Base-by-base conservation (phyloP, 1,140 invertebrate species). In the Mactra quadrangularis region DNA sequence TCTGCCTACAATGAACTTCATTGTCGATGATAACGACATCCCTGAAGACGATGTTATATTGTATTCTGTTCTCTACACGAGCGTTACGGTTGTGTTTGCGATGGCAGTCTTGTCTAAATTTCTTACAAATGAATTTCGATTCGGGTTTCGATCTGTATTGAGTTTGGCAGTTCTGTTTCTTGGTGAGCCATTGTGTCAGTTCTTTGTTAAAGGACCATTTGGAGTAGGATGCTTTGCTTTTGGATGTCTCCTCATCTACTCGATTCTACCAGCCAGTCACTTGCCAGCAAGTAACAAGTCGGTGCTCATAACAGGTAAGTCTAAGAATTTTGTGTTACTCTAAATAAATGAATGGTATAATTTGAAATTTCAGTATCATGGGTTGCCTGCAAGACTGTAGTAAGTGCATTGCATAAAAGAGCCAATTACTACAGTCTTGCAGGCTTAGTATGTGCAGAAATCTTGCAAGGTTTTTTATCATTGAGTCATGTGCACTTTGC, bases 21-120 rank as follows among this genome's bases (percentile, higher is more conserved):
- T 86, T 33, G 57, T 87, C 19, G 85, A 89, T 74, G 70, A 85
- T 33, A 84, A 86, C 38, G 87, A 88, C 71, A 82, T 91, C 33
- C 64, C 77, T 50, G 88, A 89, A 70, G 91, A 92, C 82, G 91
- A 91, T 84, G 87, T 92, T 71, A 86, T 92, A 55, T 87, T 92
- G 31, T 92, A 91, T 87, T 92, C 91, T 15, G 85, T 92, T 19
- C 81, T 92, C 15, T 92, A 92, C 83, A 90, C 91, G 19, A 87
- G 87, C 55, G 89, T 92, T 11, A 92, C 91, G 27, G 88, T 92
- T 27, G 85, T 90, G 11, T 92, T 92, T 87, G 91, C 90, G 6
- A 90, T 92, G 90, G 91, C 91, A 62, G 91, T 92, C 31, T 57
- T 92, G 25, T 91, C 91, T 17, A 92, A 92, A 82, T 92, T 92